Conservation (phyloP, 2,797 vertebrate species). For the Stomatorhinus walkeri region DNA sequence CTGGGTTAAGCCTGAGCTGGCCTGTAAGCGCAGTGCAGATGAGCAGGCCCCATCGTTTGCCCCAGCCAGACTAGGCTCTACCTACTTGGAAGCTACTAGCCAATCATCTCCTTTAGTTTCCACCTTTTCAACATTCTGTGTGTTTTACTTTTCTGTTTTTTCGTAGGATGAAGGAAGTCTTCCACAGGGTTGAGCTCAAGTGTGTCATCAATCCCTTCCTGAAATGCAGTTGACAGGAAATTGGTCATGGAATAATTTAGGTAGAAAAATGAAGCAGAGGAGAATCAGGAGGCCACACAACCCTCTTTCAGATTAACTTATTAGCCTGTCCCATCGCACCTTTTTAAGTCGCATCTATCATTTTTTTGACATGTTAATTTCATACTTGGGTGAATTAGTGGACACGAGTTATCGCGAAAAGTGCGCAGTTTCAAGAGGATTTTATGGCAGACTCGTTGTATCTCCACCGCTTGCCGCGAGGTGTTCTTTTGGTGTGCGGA, state of each 20-base stretch:
- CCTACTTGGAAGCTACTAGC: not conserved
- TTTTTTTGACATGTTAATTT: not conserved
- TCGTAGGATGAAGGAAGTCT: not conserved
- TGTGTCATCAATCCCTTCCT: not conserved
- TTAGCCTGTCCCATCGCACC: not conserved
- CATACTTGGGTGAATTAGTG: not conserved
- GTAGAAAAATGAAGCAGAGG: not conserved
- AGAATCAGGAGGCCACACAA: not conserved
- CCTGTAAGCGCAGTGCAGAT: not conserved
- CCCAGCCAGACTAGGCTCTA: not conserved
- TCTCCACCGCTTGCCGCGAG: not conserved
- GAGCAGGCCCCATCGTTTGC: not conserved
- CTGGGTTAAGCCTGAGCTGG: not conserved
- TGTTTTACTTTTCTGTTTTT: not conserved
- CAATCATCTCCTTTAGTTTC: not conserved
- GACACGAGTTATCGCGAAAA: not conserved
- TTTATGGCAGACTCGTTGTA: not conserved
- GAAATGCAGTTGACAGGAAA: not conserved
- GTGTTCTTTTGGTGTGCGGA: not conserved
- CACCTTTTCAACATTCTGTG: not conserved
- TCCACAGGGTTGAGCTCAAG: not conserved
- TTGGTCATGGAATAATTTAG: not conserved
- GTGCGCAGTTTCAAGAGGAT: not conserved
- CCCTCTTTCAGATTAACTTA: not conserved
- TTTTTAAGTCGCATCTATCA: not conserved